Percentiles rank a stretch among this genome's conserved stretches.
Conservation (phyloP, 2,888 invertebrate species). For the Acrobasis suavella region DNA sequence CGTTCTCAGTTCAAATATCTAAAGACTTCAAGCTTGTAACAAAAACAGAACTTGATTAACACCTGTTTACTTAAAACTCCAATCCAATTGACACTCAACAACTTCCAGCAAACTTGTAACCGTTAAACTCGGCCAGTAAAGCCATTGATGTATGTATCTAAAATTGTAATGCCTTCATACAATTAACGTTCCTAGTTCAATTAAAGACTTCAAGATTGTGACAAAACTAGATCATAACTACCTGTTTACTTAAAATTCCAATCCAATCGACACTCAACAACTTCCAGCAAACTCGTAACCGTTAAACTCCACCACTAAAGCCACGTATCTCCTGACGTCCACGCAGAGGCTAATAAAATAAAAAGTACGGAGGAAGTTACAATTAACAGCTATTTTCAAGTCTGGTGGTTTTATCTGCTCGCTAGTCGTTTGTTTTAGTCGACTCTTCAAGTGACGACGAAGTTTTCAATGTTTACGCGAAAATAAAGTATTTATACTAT, state of each 20-base stretch:
- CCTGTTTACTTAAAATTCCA: slow-evolving; percentile 7
- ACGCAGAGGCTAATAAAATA: slow-evolving; percentile 14
- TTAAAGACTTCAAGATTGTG: too few relatives aligned
- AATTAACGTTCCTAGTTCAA: too few relatives aligned
- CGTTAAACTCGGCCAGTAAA: slow-evolving; percentile 11
- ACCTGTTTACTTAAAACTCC: too few relatives aligned
- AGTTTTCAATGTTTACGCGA: slow-evolving; percentile 5
- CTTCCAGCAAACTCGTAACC: not conserved
- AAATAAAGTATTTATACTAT: not conserved
- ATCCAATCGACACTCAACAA: slow-evolving; percentile 7
- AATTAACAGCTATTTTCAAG: slow-evolving; percentile 31
- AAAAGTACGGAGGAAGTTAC: slow-evolving; percentile 23
- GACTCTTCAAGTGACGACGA: slow-evolving; percentile 29
- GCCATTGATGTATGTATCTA: too few relatives aligned
- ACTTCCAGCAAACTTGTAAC: too few relatives aligned
- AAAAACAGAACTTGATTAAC: too few relatives aligned
- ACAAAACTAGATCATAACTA: not conserved
- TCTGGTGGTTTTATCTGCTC: slow-evolving; percentile 31
- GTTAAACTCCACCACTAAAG: slow-evolving; percentile 12
- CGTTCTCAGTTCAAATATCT: too few relatives aligned
- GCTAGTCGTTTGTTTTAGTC: slow-evolving; percentile 32
- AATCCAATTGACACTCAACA: too few relatives aligned
- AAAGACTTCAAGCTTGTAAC: too few relatives aligned
- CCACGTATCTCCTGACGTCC: slow-evolving; percentile 5
- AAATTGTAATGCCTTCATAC: too few relatives aligned